Evolutionary conservation across 1,140 invertebrate genomes (phyloP), one percentile per base, ranked within the genome.

Genomic region (Panagrolaimus sp.): DNA sequence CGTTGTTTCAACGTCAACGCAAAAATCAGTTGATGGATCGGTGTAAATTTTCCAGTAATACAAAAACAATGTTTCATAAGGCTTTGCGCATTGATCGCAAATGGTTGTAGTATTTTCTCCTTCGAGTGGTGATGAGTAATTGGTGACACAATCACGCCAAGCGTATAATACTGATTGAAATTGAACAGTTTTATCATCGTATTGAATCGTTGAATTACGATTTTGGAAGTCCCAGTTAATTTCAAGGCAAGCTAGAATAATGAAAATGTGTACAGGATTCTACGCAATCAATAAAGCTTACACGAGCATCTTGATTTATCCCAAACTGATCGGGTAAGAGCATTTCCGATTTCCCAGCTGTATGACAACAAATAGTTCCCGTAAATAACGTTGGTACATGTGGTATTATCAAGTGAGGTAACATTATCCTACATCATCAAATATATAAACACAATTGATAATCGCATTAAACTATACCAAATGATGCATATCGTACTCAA

Each of bases 21-120:
- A 78, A 28, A 78, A 78, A 47, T 78, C 76, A 0, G 68, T 73
- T n/a, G 63, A 73, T 3, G 78, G 78, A n/a, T 69, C 73, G 24
- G 71, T 78, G 58, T 81, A 79, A 62, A 79, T 80, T 52, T 79
- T 72, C 78, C 78, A 79, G 52, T 81, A 79, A 63, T 66, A 79
- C 10, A 48, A 65, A 55, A 80, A 79, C 4, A 79, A 67, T 21
- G 55, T 43, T 43, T 81, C 73, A 48, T 78, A 81, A 15, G 46
- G 24, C n/a, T 69, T 63, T 52, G 66, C 69, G 44, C 78, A 79
- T 1, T 44, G 7, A 6, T 68, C 45, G 43, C 78, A 79, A 48
- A 79, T 80, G 38, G 72, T 78, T 12, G n/a, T n/a, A n/a, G 43
- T 55, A 38, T 76, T 77, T 5, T 52, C 48, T 10, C 32, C 12